Conservation (phyloP, 2,797 vertebrate genomes). For the Neostethus bicornis region DNA sequence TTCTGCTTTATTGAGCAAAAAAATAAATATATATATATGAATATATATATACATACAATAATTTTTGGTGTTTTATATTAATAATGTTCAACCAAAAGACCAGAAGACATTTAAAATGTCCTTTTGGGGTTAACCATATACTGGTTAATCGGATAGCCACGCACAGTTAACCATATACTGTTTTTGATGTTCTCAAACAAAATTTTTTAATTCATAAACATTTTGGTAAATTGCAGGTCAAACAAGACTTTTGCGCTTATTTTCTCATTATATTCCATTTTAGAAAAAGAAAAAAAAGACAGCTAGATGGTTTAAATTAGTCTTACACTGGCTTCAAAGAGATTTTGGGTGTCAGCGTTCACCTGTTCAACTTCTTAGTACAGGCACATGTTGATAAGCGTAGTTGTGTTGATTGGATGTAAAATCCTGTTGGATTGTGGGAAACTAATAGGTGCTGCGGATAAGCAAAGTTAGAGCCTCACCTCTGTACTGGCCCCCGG, state of each 20-base stretch:
- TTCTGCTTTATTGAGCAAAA: too few relatives aligned
- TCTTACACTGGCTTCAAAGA: slow-evolving; percentile 48
- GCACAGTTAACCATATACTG: too few relatives aligned
- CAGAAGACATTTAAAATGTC: too few relatives aligned
- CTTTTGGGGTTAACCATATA: too few relatives aligned
- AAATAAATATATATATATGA: too few relatives aligned
- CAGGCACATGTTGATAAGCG: slow-evolving; percentile 37
- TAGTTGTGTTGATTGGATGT: slow-evolving; percentile 13
- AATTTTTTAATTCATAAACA: too few relatives aligned
- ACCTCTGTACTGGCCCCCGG: slow-evolving; percentile 89
- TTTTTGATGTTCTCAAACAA: too few relatives aligned
- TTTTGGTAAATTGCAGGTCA: too few relatives aligned
- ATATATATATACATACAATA: too few relatives aligned
- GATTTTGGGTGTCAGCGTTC: slow-evolving; percentile 28
- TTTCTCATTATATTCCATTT: slow-evolving; percentile 52
- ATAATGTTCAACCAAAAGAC: too few relatives aligned
- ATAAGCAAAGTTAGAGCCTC: slow-evolving; percentile 49
- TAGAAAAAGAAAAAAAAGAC: slow-evolving; percentile 29
- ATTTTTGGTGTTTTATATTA: too few relatives aligned
- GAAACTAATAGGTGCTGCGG: slow-evolving; percentile 5
- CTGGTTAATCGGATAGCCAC: too few relatives aligned
- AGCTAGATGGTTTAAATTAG: slow-evolving; percentile 49
- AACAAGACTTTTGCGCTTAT: slow-evolving; percentile 22
- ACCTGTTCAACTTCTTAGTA: slow-evolving; percentile 51
- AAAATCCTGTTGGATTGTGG: slow-evolving; percentile 20